These are phyloP conservation scores for Tuta absoluta DNA, from an alignment of 2,888 invertebrate genomes.

Conservation along the genomic window DNA sequence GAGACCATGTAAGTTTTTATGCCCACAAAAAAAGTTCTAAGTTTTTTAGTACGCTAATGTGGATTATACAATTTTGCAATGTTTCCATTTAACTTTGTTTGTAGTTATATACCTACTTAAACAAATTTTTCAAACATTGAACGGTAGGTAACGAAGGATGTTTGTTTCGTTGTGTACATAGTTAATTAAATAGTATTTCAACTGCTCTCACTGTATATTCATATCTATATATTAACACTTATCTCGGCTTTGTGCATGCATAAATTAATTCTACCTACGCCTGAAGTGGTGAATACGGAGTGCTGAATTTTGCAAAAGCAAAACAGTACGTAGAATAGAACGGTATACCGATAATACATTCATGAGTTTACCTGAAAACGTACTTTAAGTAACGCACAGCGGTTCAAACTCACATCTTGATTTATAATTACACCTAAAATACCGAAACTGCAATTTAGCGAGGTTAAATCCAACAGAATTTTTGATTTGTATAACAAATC, in stretches of 20 bases:
- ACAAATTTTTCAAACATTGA: too few species aligned
- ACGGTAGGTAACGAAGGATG: not conserved
- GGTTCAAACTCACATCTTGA: not conserved
- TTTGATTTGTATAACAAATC: too few species aligned
- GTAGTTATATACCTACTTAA: too few species aligned
- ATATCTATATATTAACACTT: not conserved
- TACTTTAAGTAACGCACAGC: not conserved
- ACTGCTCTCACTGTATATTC: not conserved
- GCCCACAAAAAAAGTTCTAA: too few species aligned
- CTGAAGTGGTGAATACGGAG: not conserved
- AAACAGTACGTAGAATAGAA: not conserved
- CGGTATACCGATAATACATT: conserved; percentile 9
- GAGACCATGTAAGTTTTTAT: too few species aligned
- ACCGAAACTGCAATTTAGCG: too few species aligned
- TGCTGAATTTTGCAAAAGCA: not conserved
- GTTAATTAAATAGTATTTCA: not conserved
- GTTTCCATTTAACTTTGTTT: too few species aligned
- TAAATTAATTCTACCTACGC: conserved; percentile 1
- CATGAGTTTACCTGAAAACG: conserved; percentile 17
- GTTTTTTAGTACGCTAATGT: too few species aligned
- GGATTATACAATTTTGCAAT: too few species aligned
- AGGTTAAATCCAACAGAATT: too few species aligned
- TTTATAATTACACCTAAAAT: not conserved
- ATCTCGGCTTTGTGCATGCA: conserved; percentile 3
- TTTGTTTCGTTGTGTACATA: not conserved